Conservation (phyloP, 1,140 invertebrate species). For the Stegodyphus dumicola region DNA sequence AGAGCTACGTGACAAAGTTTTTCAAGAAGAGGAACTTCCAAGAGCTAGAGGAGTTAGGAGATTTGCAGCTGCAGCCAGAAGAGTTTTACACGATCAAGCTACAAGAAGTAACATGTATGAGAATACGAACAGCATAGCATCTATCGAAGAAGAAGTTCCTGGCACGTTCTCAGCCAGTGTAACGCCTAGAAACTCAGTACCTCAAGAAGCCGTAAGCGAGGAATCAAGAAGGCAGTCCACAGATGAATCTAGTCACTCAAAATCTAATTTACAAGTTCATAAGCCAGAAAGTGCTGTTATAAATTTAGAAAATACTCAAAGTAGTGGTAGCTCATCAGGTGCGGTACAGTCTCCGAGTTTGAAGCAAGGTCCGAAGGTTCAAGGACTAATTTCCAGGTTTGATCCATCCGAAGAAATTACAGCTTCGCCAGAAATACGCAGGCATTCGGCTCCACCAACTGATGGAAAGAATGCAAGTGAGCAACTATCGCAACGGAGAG, state of each 20-base stretch:
- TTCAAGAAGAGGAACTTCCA: slow-evolving; percentile 44
- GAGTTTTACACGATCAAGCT: slow-evolving; percentile 8
- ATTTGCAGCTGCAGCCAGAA: slow-evolving; percentile 32
- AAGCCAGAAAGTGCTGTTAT: neutral
- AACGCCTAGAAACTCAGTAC: slow-evolving; percentile 38
- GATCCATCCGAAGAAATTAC: neutral
- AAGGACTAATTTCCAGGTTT: neutral
- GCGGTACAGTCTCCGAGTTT: neutral
- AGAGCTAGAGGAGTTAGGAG: slow-evolving; percentile 2
- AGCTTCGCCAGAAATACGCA: slow-evolving; percentile 1
- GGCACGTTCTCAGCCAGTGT: slow-evolving; percentile 28
- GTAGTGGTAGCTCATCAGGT: neutral
- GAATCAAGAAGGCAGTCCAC: neutral
- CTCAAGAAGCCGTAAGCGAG: neutral
- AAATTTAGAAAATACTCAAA: neutral
- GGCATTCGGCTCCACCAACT: slow-evolving; percentile 29
- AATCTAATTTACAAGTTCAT: neutral
- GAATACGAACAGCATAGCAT: neutral
- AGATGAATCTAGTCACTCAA: neutral
- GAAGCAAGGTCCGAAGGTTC: neutral
- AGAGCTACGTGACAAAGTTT: slow-evolving; percentile 42
- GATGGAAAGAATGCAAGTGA: neutral
- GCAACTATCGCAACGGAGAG: slow-evolving; percentile 9
- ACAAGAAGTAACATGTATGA: neutral
- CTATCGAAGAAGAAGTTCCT: slow-evolving; percentile 45